phyloP scores from a whole-genome alignment of 2,113 vertebrate species.

The Melanocharis versteri region DNA sequence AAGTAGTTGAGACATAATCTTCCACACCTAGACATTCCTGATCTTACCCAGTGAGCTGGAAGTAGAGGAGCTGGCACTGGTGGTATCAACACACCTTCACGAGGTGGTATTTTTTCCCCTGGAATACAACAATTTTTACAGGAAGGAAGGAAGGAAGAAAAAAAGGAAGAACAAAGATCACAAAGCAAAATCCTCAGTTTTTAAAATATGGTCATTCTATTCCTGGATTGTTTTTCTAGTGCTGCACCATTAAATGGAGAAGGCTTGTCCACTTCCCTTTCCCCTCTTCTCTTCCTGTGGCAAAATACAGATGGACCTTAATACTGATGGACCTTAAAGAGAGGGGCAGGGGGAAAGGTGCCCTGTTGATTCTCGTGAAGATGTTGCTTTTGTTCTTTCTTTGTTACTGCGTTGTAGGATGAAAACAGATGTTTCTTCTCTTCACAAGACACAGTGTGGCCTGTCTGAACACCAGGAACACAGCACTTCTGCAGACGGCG shows the following conservation, averaged over 20 bases:
- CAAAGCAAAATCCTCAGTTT: not conserved
- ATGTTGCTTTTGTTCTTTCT: not conserved
- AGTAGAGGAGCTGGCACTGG: not conserved
- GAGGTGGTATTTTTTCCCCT: not conserved
- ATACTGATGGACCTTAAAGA: not conserved
- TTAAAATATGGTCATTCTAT: not conserved
- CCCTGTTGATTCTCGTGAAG: not conserved
- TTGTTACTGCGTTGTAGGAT: not conserved
- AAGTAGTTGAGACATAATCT: not conserved
- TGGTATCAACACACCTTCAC: not conserved
- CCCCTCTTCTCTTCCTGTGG: not conserved
- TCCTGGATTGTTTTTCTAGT: constrained; percentile 35
- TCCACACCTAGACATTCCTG: not conserved
- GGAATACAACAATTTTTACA: not conserved
- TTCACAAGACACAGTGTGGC: not conserved
- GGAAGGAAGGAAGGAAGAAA: not conserved
- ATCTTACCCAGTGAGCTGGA: not conserved
- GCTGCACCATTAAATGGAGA: not conserved
- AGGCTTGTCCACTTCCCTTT: constrained; percentile 31
- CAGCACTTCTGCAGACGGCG: not conserved
- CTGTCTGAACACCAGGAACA: not conserved
- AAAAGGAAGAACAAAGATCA: not conserved
- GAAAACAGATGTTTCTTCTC: constrained; percentile 25
- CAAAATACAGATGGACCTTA: not conserved
- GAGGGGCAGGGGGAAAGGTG: not conserved